Conservation (phyloP, 2,797 vertebrate species). For the Alosa sapidissima region DNA sequence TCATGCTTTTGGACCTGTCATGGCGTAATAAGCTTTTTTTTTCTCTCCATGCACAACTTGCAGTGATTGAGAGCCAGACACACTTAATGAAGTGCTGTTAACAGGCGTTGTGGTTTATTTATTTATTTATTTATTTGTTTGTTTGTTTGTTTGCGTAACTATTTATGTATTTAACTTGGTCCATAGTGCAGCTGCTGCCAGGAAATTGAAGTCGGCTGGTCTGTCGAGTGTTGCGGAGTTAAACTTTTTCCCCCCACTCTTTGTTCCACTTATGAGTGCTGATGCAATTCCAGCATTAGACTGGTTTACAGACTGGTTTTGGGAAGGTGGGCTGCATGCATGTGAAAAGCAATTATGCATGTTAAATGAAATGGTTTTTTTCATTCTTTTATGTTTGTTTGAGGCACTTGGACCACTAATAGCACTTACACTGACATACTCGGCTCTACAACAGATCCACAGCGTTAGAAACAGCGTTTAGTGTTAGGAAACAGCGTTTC, state of each 20-base stretch:
- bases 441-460: neutral
- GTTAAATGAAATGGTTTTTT: conserved; percentile 1
- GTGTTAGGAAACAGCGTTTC: neutral
- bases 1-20: neutral
- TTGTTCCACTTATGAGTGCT: neutral
- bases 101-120: conserved; percentile 40
- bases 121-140: too few species aligned
- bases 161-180: neutral
- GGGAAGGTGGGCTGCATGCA: neutral
- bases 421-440: neutral
- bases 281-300: neutral
- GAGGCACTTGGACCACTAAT: neutral
- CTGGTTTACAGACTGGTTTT: neutral
- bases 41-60: conserved; percentile 26
- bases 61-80: conserved; percentile 38
- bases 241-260: neutral
- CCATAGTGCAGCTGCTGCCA: neutral
- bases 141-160: too few species aligned
- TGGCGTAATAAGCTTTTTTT: neutral
- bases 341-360: neutral
- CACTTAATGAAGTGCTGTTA: conserved; percentile 51
- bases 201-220: neutral
- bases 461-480: neutral
- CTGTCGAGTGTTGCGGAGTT: neutral
- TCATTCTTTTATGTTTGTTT: conserved; percentile 13